phyloP scores from a whole-genome alignment of 2,113 vertebrate species.

The Tachuris rubrigastra region DNA sequence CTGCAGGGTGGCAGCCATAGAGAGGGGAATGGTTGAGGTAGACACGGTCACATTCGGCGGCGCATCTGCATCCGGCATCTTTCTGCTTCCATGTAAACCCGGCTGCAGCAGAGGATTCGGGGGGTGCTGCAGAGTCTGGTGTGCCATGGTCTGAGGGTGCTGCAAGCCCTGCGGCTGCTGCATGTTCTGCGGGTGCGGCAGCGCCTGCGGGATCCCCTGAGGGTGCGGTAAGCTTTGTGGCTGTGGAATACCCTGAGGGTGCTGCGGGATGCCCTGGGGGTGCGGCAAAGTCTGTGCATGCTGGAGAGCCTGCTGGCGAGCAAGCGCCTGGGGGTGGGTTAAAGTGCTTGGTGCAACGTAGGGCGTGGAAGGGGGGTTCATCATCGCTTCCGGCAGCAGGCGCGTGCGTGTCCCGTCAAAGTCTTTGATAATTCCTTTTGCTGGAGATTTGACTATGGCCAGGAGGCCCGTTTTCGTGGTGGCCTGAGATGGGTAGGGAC shows the following conservation, averaged over 20 bases:
- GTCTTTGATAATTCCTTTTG: slow-evolving; percentile 94
- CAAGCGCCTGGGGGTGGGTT: slow-evolving; percentile 87
- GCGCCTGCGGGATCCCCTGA: slow-evolving; percentile 73
- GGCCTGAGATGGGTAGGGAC: slow-evolving; percentile 94
- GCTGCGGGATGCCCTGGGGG: slow-evolving; percentile 75
- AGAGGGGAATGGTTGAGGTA: slow-evolving; percentile 99
- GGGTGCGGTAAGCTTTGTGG: slow-evolving; percentile 77
- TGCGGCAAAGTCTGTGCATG: slow-evolving; percentile 83
- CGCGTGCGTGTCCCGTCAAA: slow-evolving; percentile 93
- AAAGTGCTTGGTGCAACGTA: slow-evolving; percentile 98
- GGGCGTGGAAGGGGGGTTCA: slow-evolving; percentile 87
- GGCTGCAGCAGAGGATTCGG: slow-evolving; percentile 81
- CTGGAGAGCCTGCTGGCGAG: slow-evolving; percentile 85
- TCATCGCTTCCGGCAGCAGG: slow-evolving; percentile 89
- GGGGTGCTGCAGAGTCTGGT: slow-evolving; percentile 79
- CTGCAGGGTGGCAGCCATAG: slow-evolving; percentile 93
- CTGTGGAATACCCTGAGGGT: slow-evolving; percentile 77
- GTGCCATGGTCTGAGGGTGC: slow-evolving; percentile 75
- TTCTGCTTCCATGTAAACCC: slow-evolving; percentile 86
- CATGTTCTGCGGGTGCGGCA: slow-evolving; percentile 75
- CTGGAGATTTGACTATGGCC: slow-evolving; percentile 91
- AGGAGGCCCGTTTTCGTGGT: slow-evolving; percentile 92
- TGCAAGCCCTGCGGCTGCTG: slow-evolving; percentile 77
- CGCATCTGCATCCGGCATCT: slow-evolving; percentile 92
- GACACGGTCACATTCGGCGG: slow-evolving; percentile 99